These are phyloP conservation scores for Pedionomus torquatus DNA, from an alignment of 2,113 vertebrate species.

Conservation along the genomic window DNA sequence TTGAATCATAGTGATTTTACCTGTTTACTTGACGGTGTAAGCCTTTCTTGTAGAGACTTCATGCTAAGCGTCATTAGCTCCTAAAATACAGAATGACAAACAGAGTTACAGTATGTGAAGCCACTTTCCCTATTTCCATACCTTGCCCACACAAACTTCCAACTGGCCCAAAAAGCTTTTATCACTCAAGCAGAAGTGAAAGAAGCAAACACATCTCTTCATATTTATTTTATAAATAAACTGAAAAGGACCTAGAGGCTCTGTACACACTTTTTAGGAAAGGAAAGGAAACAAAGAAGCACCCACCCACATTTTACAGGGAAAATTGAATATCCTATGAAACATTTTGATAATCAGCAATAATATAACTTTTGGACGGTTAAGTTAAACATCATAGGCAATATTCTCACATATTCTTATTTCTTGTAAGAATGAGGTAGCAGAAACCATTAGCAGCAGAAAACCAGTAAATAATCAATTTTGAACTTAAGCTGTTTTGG, in stretches of 20 bases:
- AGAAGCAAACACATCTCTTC: neutral
- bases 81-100: conserved; percentile 70
- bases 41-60: conserved; percentile 83
- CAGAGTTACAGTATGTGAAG: neutral
- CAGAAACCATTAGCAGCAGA: neutral
- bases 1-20: conserved; percentile 61
- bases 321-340: neutral
- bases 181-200: neutral
- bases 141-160: neutral
- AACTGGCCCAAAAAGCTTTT: neutral
- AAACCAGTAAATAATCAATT: neutral
- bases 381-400: neutral
- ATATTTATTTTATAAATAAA: neutral
- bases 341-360: neutral
- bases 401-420: neutral
- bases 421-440: neutral
- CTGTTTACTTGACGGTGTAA: conserved; percentile 87
- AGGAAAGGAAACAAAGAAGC: neutral
- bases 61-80: conserved; percentile 89
- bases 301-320: neutral
- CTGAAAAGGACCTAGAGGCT: neutral
- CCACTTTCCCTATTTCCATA: neutral
- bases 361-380: neutral
- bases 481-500: neutral
- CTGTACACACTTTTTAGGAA: neutral